Conservation (phyloP, 2,797 vertebrate species). For the Pseudotriccus pelzelni region DNA sequence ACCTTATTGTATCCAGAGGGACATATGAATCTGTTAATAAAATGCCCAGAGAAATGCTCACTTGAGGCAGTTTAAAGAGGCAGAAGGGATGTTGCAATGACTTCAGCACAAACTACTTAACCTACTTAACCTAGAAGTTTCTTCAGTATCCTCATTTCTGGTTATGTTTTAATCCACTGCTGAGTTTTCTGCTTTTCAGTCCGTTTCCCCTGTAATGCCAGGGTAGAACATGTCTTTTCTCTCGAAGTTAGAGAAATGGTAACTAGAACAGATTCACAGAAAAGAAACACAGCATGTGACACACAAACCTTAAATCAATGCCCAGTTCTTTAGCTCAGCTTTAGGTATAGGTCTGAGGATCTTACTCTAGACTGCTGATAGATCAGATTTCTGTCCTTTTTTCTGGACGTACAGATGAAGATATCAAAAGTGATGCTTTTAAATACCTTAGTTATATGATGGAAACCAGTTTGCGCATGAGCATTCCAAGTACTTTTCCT, state of each 20-base stretch:
- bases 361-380: background rate
- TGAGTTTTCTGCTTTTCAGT: background rate
- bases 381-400: background rate
- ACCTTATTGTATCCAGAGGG: background rate
- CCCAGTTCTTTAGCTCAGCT: accelerated
- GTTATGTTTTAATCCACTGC: no score
- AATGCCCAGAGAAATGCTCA: background rate
- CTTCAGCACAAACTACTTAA: background rate
- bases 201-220: background rate
- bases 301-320: background rate
- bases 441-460: background rate
- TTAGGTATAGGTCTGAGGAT: background rate
- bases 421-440: background rate
- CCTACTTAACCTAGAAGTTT: background rate
- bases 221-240: background rate
- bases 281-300: background rate
- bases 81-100: background rate
- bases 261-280: background rate
- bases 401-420: background rate
- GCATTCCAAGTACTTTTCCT: background rate
- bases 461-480: background rate
- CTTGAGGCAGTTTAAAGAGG: background rate
- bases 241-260: background rate
- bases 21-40: background rate
- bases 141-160: background rate